Base-by-base conservation (phyloP, 1,140 invertebrate species). In the Bombyx mandarina region DNA sequence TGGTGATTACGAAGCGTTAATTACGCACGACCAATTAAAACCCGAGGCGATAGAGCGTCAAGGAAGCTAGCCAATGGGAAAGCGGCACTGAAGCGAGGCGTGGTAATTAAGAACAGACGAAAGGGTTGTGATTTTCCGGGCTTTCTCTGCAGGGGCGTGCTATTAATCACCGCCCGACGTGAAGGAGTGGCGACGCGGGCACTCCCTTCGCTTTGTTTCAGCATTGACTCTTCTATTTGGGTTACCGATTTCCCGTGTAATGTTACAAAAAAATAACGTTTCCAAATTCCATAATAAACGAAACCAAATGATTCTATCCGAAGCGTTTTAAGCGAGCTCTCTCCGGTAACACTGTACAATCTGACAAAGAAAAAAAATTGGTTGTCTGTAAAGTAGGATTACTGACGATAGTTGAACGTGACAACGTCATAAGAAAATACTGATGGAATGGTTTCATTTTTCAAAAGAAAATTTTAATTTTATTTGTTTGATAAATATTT, bases 91-190 rank as follows among this genome's bases (percentile, higher is more conserved):
- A 79, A 83, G 68, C 75, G 63, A 78, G 79, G 78, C 78, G 81
- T 81, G 78, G 83, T 86, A 86, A 86, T 86, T 86, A 86, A 83
- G 68, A 79, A 72, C 12, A 56, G 55, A 71, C 65, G 71, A 82
- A 86, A 86, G 82, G 83, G 83, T 84, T 84, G 79, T 67, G 72
- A 79, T 84, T 84, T 86, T 73, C 81, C 81, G 73, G 75, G 77
- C 74, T 74, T 74, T 56, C 57, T 63, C 45, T 45, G 53, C 6
- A 22, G 66, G 67, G 80, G 81, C 75, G 79, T 75, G 60, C 69
- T 67, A 77, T 79, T 79, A 78, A 82, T 83, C 77, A 72, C 69
- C 64, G 67, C 66, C 65, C 18, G 54, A 54, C 50, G 52, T 56
- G 54, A 60, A 74, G 62, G 65, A 61, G 66, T 61, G 67, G 56